Evolutionary conservation across 2,888 invertebrate genomes (phyloP), one percentile per base, ranked within the genome.

Genomic region (Dichetophora obliterata): DNA sequence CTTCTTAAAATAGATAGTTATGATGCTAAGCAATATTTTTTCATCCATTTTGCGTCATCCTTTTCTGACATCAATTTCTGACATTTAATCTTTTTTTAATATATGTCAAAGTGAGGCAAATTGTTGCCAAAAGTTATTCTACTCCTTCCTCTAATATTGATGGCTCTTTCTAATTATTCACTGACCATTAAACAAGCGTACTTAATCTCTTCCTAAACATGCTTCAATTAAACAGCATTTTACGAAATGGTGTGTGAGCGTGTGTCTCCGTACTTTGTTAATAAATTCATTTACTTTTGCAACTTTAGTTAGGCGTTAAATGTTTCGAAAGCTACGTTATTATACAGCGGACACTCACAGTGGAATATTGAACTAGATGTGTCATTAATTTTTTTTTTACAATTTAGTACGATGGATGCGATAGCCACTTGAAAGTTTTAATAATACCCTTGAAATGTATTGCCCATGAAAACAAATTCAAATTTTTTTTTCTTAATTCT

Each of bases 111-210:
- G 19, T 50, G 34, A 31, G 34, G 22, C 31, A 72, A 31, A 65
- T n/a, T 48, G 24, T 11, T 52, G 48, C 54, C 27, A 31, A 63
- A 22, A 22, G 59, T 70, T 70, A 3, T 70, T 16, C 27, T n/a
- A 8, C 5, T 37, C 63, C 73, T 5, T 54, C 19, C 50, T 16
- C 34, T 43, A 8, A 4, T 37, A 50, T 31, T 69, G 78, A 71
- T 76, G 77, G 68, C 77, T 76, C 61, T 80, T 81, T 80, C 79
- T 82, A 85, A 85, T 85, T 84, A 81, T 81, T 82, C 82, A 81
- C 79, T 81, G 83, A 79, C 81, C 81, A 82, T 81, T 83, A 84
- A 83, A 83, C 83, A 83, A 77, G 79, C 79, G 72, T 65, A 6
- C 75, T 79, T 82, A 78, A 83, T 80, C 73, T 79, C 80, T 43